Percentiles rank a stretch among this genome's conserved stretches.
These are phyloP conservation scores for Stictocephala bisonia DNA, from an alignment of 2,888 invertebrate genomes.

Conservation along the genomic window DNA sequence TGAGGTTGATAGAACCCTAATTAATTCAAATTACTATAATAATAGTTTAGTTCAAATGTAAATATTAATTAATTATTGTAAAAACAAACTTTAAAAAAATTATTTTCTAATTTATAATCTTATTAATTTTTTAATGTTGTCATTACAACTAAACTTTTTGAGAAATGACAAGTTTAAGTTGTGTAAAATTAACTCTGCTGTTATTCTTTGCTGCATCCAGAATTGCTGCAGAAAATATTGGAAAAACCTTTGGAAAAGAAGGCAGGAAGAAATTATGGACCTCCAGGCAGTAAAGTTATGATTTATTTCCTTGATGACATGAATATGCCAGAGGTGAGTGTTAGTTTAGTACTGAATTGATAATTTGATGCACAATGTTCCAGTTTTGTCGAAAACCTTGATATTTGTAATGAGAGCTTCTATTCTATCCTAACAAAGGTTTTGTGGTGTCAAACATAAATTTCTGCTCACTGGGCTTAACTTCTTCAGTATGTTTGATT, in stretches of 20 bases:
- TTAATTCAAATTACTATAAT: too few species aligned
- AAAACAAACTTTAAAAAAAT: neutral
- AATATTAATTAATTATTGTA: neutral
- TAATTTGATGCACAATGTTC: too few species aligned
- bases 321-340: slow-evolving; percentile 91
- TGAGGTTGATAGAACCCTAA: too few species aligned
- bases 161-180: neutral
- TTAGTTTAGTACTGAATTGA: too few species aligned
- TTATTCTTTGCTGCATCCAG: slow-evolving; percentile 63
- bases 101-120: neutral
- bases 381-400: too few species aligned
- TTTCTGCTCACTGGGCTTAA: too few species aligned
- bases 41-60: too few species aligned
- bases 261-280: slow-evolving; percentile 92
- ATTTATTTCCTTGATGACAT: slow-evolving; percentile 96
- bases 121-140: neutral
- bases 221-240: slow-evolving; percentile 87
- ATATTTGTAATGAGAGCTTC: too few species aligned
- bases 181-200: neutral
- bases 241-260: slow-evolving; percentile 96
- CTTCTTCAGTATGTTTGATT: too few species aligned
- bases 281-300: slow-evolving; percentile 91
- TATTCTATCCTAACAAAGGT: too few species aligned
- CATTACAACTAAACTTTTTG: neutral
- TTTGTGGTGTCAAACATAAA: too few species aligned